A percentile compares a stretch with the other conserved stretches of the same genome.
Conservation (phyloP, 37 sponge, comb jelly and placozoan genomes). For the Corticium candelabrum region DNA sequence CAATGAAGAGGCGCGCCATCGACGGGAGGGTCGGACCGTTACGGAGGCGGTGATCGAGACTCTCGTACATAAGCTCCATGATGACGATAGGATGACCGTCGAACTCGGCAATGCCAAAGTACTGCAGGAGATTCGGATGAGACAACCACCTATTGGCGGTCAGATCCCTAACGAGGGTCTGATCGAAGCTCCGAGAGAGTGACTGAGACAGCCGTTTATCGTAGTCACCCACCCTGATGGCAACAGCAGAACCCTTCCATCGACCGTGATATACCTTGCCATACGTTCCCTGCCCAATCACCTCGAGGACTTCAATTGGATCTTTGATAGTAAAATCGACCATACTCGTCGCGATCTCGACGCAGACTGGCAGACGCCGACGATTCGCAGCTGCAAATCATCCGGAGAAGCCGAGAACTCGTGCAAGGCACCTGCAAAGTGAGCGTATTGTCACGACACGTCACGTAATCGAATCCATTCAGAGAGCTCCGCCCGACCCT, state of each 20-base stretch:
- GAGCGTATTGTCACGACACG: too few relatives aligned
- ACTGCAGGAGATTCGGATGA: slow-evolving; percentile 72
- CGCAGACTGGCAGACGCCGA: too few relatives aligned
- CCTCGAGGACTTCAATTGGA: too few relatives aligned
- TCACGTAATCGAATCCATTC: too few relatives aligned
- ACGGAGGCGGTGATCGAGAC: slow-evolving; percentile 33
- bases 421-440: too few relatives aligned
- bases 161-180: slow-evolving; percentile 26
- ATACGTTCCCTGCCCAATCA: slow-evolving; percentile 48
- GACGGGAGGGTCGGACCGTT: not conserved
- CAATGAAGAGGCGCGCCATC: slow-evolving; percentile 7
- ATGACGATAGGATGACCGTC: slow-evolving; percentile 17
- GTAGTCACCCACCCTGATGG: too few relatives aligned
- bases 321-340: too few relatives aligned
- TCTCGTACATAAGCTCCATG: slow-evolving; percentile 30
- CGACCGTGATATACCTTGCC: slow-evolving; percentile 39
- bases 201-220: too few relatives aligned
- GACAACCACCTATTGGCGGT: slow-evolving; percentile 20
- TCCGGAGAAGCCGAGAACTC: too few relatives aligned
- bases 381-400: too few relatives aligned
- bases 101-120: slow-evolving; percentile 32
- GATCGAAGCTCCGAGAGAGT: slow-evolving; percentile 42
- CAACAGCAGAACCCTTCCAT: slow-evolving; percentile 41
- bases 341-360: too few relatives aligned
- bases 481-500: too few relatives aligned